Conservation (phyloP, 2,797 vertebrate genomes). For the Rhynchotus rufescens region DNA sequence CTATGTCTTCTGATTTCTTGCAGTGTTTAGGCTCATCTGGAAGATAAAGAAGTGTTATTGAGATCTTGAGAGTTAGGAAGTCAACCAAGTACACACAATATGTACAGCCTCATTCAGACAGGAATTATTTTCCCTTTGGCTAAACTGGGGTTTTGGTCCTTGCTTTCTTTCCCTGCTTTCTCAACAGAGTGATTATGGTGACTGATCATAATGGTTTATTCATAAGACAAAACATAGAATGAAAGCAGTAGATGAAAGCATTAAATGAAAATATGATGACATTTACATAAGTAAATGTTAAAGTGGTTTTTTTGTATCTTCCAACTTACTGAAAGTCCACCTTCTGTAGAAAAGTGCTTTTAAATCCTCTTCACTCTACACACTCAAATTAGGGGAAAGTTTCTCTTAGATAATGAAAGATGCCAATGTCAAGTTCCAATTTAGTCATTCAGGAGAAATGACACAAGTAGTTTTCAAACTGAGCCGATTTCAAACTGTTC, state of each 20-base stretch:
- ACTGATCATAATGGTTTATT: neutral
- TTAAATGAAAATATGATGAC: neutral
- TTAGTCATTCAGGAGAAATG: neutral
- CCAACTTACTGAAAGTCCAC: neutral
- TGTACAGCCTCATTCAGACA: neutral
- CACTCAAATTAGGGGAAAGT: neutral
- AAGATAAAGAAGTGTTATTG: slow-evolving; percentile 31
- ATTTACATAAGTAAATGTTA: neutral
- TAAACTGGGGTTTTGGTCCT: neutral
- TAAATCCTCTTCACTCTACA: neutral
- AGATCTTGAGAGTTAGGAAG: neutral
- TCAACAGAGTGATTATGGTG: neutral
- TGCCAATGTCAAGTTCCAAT: neutral
- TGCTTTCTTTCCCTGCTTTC: neutral
- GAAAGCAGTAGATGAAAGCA: neutral
- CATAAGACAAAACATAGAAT: neutral
- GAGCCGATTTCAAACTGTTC: neutral
- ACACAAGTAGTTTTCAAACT: neutral
- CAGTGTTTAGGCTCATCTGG: slow-evolving; percentile 75
- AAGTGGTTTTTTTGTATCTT: neutral
- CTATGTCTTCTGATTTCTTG: slow-evolving; percentile 73
- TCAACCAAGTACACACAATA: neutral
- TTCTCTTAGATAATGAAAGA: neutral
- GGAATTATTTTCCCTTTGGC: neutral
- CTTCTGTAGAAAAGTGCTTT: neutral